phyloP scores from a whole-genome alignment of 2,113 vertebrate species.

The Chiloscyllium plagiosum region DNA sequence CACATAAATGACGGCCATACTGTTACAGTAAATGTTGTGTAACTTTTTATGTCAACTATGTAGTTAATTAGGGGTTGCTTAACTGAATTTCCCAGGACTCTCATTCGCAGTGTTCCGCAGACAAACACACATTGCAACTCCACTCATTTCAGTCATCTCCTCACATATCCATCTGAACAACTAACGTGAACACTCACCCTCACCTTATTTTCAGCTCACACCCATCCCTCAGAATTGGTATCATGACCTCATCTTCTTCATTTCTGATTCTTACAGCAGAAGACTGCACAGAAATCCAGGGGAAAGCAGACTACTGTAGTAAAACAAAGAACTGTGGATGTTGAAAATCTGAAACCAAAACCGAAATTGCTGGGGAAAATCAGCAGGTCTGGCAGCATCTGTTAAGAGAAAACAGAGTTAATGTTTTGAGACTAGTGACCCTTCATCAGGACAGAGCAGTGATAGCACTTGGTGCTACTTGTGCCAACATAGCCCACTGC shows the following conservation, averaged over 20 bases:
- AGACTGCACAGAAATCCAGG: not conserved
- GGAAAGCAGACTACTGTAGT: too few species aligned
- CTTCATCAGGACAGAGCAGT: not conserved
- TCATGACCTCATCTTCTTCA: not conserved
- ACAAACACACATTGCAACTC: not conserved
- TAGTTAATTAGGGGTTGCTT: not conserved
- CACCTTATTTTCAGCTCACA: not conserved
- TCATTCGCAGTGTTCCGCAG: not conserved
- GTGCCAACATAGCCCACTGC: not conserved
- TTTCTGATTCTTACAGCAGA: not conserved
- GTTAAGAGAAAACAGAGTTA: too few species aligned
- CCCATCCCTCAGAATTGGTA: not conserved
- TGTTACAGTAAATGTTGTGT: not conserved
- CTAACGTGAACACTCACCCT: not conserved
- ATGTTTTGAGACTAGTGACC: too few species aligned
- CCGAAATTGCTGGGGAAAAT: too few species aligned
- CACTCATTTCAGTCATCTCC: not conserved
- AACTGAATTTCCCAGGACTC: not conserved
- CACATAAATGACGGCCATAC: not conserved
- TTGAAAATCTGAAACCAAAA: too few species aligned
- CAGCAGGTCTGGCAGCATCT: too few species aligned
- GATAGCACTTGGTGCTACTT: not conserved
- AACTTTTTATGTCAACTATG: not conserved
- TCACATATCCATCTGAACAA: not conserved
- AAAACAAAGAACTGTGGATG: too few species aligned